These are phyloP conservation scores for Ridgeia piscesae DNA, from an alignment of 1,140 invertebrate species.

Conservation along the genomic window DNA sequence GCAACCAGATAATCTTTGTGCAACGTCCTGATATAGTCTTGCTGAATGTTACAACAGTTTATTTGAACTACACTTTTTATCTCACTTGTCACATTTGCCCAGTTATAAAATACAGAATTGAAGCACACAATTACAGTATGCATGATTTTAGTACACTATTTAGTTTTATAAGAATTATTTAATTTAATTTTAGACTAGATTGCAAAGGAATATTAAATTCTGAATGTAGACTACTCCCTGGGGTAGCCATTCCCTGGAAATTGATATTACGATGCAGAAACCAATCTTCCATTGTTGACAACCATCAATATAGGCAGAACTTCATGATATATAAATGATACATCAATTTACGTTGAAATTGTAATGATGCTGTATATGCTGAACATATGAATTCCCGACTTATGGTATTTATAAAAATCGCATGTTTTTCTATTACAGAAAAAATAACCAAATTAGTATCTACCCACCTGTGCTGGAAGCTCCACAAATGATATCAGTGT, in stretches of 20 bases:
- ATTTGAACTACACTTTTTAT: no score
- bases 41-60: no score
- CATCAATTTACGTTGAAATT: background rate
- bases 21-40: no score
- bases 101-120: no score
- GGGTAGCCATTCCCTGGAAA: no score
- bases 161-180: no score
- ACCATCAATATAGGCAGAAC: background rate
- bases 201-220: no score
- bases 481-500: slow-evolving; percentile 88
- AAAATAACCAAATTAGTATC: background rate
- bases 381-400: background rate
- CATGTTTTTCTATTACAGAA: background rate
- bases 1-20: no score
- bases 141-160: no score
- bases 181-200: no score
- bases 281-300: background rate
- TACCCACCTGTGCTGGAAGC: slow-evolving; percentile 72
- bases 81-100: no score
- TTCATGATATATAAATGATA: background rate
- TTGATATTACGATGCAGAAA: background rate
- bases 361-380: background rate
- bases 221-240: background rate
- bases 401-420: background rate
- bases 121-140: no score